Evolutionary conservation across 1,140 invertebrate species (phyloP), one percentile per base, ranked within the genome.

Genomic region (Papilio polytes): DNA sequence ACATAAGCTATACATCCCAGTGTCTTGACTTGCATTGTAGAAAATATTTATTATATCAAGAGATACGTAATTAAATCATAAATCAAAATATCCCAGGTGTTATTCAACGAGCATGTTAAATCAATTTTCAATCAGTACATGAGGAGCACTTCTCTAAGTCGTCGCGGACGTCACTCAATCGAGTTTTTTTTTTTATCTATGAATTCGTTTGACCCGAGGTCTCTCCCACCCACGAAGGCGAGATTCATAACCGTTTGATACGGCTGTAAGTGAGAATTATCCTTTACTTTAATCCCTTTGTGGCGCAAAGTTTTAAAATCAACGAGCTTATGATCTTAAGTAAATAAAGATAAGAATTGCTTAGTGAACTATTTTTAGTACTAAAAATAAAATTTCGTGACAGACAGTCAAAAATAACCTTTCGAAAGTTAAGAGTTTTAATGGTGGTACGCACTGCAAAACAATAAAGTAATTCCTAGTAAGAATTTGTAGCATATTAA

Each of bases 161-260:
- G 73, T 78, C 77, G 59, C 36, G 48, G 18, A 89, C 86, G 88
- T 91, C 90, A 90, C 84, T 88, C 87, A 85, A 88, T 87, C 86
- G 77, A 76, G 84, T 85, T 89, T 89, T 88, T 85, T 88, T 85
- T 89, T 88, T 90, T 90, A 90, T 92, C 90, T 92, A 90, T 87
- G 88, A 86, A 88, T 87, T 86, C 88, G 87, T 90, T 93, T 92
- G 91, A 92, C 91, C 91, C 83, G 81, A 48, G 81, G 86, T 85
- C 86, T 85, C 86, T 88, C 84, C 91, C 91, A 87, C 91, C 88
- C 91, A 93, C 90, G 91, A 88, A 51, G 88, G 46, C 44, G 85
- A 84, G 82, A 87, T 84, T 85, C 80, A 82, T 63, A 85, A 84
- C 83, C 80, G 80, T 80, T 84, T 82, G 66, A 84, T 83, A 83